Base-by-base conservation (phyloP, 2,113 vertebrate species). In the Geococcyx californianus region DNA sequence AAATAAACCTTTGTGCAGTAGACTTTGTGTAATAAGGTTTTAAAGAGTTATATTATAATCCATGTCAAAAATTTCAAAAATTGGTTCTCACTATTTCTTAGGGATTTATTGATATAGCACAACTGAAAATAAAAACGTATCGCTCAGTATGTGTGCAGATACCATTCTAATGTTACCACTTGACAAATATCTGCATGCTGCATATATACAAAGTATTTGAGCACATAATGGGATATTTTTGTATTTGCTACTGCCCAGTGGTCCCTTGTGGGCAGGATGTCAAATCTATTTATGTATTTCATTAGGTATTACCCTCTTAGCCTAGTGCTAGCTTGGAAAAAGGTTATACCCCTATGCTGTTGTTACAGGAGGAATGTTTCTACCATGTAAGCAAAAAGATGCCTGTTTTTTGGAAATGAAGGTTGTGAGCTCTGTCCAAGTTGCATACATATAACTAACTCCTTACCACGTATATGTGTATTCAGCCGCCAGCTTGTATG, bases 211-310 rank as follows among this genome's bases (percentile, higher is more conserved):
- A 62, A 47, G 11, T 75, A 42, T 86, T 80, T 67, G 72, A 90
- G 88, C 54, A 75, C 38, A 40, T 72, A 87, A 92, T 72, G 66
- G 24, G 20, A 13, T 76, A n/a, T 87, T 91, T 95, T 88, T 91
- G 86, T 63, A 64, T 90, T 87, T 95, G 62, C 66, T 91, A n/a
- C 77, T 94, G 77, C 79, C 84, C 84, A 64, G 80, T 68, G 36
- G 60, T 94, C 91, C 93, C 96, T 54, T 0, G 23, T 3, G 92
- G 76, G 47, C 54, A 72, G 44, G 23, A 79, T 93, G 83, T 95
- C 96, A 84, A 76, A 68, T 88, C 93, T 94, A 90, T 95, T 96
- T 93, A 94, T 95, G 92, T 95, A 87, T 96, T 96, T 97, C 93
- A 94, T 97, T 96, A 96, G 69, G 56, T 89, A 62, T 78, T 97